A percentile compares a stretch with the other conserved stretches of the same genome.
Evolutionary conservation across 64 coral and sea anemone genomes (phyloP).

Genomic region (Platygyra sinensis): DNA sequence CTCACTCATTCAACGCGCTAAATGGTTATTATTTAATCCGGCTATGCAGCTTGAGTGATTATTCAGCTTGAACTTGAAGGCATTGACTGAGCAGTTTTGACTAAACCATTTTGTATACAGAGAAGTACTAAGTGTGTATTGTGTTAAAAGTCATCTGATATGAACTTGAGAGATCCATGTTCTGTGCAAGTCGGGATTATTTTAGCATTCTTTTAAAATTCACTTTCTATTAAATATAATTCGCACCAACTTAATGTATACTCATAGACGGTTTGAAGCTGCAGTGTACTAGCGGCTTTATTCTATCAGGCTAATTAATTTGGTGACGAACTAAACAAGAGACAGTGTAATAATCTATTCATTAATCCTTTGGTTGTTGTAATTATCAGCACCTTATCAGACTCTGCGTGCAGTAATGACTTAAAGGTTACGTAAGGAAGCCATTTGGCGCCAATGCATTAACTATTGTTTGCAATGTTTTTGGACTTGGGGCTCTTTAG

Average conservation of each 20-base stretch:
- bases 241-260: not conserved
- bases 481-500: not conserved
- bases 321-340: constrained; percentile 1
- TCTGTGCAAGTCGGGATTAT: not conserved
- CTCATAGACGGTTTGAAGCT: not conserved
- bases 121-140: not conserved
- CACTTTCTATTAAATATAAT: not conserved
- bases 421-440: not conserved
- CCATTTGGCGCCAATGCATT: not conserved
- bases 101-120: not conserved
- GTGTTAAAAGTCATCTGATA: not conserved
- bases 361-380: constrained; percentile 8
- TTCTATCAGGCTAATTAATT: not conserved
- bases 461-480: not conserved
- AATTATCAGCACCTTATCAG: not conserved
- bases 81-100: not conserved
- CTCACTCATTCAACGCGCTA: not conserved
- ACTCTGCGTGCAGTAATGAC: not conserved
- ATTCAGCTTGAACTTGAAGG: not conserved
- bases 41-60: not conserved
- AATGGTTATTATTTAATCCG: not conserved
- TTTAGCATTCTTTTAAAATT: not conserved
- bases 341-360: not conserved
- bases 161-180: not conserved
- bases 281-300: not conserved